Evolutionary conservation across 2,113 vertebrate genomes (phyloP), one percentile per base, ranked within the genome.

Genomic region (Oreochromis tanganicae): DNA sequence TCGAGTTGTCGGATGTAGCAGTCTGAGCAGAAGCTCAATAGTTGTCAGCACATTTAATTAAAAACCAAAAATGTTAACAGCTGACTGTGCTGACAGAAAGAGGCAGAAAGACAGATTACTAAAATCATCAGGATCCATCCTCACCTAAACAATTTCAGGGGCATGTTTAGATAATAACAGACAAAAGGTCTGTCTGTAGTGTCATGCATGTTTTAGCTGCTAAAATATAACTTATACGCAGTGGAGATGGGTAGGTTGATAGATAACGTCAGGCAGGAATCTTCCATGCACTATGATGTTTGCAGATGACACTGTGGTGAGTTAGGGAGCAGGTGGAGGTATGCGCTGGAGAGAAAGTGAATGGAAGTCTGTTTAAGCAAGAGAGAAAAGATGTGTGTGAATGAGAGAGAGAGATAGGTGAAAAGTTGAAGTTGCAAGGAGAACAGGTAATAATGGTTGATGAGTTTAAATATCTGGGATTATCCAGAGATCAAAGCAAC

Each of bases 251-350:
- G 11, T 68, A 68, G 0, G 61, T 66, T 38, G 61, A 38, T 38
- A 68, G 36, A 41, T 41, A 21, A 68, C 4, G 11, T 68, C 4
- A 41, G 36, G 19, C 36, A 41, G 36, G 63, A 4, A 36, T 21
- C 19, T 68, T 2, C 63, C 19, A 3, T 68, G 7, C 19, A 68
- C 63, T 21, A 41, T 41, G 63, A 14, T 68, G 63, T 68, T 68
- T 68, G 63, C 63, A 68, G 63, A 41, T 21, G 36, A 68, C 36
- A 68, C 36, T 68, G 36, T 68, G 36, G 36, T 68, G 63, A 68
- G 36, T 21, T 68, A 68, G 63, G 63, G 63, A 68, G 4, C 63
- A 68, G 63, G 0, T 21, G 63, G 63, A 41, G 36, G 63, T 68
- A 41, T 68, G n/a, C 36, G 21, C 36, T 41, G 63, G 36, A 68